These are phyloP conservation scores for Fukomys damarensis DNA, from an alignment of 2,113 vertebrate species.

Conservation along the genomic window DNA sequence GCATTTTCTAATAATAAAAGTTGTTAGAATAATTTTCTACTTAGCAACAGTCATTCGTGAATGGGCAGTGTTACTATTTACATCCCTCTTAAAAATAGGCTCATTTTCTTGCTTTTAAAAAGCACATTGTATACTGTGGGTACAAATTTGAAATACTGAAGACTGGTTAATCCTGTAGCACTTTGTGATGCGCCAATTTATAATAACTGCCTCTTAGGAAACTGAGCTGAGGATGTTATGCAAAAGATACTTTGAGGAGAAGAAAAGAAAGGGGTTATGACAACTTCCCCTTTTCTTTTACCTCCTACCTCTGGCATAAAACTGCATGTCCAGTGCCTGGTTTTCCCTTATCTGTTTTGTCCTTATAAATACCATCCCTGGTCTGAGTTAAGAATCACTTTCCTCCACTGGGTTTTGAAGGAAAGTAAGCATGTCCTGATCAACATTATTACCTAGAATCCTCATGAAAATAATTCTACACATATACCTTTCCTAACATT, in stretches of 20 bases:
- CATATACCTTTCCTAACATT: background rate
- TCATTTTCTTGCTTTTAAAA: conserved; percentile 44
- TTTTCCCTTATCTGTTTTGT: background rate
- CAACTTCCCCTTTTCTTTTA: background rate
- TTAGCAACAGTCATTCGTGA: conserved; percentile 20
- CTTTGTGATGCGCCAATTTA: background rate
- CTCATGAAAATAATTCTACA: background rate
- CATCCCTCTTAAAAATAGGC: conserved; percentile 36
- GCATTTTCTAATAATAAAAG: conserved; percentile 50
- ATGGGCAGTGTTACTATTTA: background rate
- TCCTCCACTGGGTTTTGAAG: background rate
- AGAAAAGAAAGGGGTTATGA: background rate
- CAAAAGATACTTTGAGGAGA: background rate
- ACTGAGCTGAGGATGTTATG: background rate
- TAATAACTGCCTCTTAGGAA: background rate
- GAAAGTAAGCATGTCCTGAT: background rate
- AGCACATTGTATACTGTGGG: conserved; percentile 2
- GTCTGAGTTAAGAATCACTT: background rate
- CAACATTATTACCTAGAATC: background rate
- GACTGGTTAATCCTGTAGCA: conserved; percentile 27
- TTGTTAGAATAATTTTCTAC: conserved; percentile 60
- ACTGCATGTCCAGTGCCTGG: background rate
- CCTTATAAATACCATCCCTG: background rate
- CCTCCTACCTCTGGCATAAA: background rate
- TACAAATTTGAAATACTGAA: conserved; percentile 9